Conservation (phyloP, 1,140 invertebrate species). For the Gyrodactylus salaris region DNA sequence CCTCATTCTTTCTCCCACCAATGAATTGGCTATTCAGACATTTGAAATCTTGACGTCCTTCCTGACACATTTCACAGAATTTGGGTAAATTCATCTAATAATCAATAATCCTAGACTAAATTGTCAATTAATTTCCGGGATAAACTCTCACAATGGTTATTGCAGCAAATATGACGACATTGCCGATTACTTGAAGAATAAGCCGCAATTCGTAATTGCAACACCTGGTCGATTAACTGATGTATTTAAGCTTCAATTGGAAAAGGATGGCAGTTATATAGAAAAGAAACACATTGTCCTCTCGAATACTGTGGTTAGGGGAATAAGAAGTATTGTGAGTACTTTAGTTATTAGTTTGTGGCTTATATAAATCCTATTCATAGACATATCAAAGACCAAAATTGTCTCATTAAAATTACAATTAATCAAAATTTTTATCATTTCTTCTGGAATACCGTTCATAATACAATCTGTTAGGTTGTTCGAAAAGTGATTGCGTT, state of each 20-base stretch:
- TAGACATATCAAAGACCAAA: background rate
- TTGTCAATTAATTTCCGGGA: background rate
- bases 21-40: slow-evolving; percentile 52
- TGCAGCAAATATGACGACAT: background rate
- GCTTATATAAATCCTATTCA: too few relatives aligned
- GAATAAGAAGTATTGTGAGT: background rate
- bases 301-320: background rate
- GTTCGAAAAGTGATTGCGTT: background rate
- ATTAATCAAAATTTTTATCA: background rate
- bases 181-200: background rate
- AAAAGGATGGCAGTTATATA: background rate
- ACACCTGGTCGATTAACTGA: background rate
- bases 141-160: background rate
- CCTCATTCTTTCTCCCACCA: slow-evolving; percentile 50
- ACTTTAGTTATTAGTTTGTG: too few relatives aligned
- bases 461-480: background rate
- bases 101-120: background rate
- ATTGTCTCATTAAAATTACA: background rate
- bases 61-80: background rate
- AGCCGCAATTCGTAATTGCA: background rate
- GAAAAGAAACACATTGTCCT: background rate
- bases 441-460: background rate
- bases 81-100: background rate
- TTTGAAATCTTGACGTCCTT: slow-evolving; percentile 15
- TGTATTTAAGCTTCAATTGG: background rate